Conservation (phyloP, 2,888 invertebrate species). For the Drosophila nr. fundita region DNA sequence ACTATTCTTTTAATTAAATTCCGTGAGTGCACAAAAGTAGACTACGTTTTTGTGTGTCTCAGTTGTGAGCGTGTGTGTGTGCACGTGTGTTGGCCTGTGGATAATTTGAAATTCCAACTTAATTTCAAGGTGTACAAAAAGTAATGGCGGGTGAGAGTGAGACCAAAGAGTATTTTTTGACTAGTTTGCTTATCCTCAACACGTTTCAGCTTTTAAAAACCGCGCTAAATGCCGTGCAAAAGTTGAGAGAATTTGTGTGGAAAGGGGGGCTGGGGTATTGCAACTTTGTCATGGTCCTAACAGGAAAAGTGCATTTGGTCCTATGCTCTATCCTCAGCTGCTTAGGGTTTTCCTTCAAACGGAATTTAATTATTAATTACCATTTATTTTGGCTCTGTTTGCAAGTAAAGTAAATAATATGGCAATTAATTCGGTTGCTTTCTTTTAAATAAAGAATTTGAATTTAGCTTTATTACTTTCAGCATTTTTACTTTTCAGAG, state of each 20-base stretch:
- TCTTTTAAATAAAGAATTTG: neutral
- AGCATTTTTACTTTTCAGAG: neutral
- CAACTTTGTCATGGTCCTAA: conserved; percentile 38
- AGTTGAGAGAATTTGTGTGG: conserved; percentile 1
- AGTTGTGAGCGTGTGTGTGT: conserved; percentile 2
- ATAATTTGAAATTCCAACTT: conserved; percentile 77
- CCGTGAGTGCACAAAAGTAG: conserved; percentile 61
- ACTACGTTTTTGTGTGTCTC: conserved; percentile 49
- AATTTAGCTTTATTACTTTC: neutral
- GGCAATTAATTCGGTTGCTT: neutral
- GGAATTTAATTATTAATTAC: conserved; percentile 62
- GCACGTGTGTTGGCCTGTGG: conserved; percentile 20
- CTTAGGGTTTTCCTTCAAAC: conserved; percentile 16
- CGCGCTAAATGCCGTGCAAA: conserved; percentile 44
- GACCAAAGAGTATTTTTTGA: conserved; percentile 20
- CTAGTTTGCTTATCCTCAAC: conserved; percentile 54
- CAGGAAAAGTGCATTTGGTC: conserved; percentile 43
- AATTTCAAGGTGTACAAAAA: conserved; percentile 58
- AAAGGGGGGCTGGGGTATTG: neutral
- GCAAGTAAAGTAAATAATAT: neutral
- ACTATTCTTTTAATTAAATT: conserved; percentile 80
- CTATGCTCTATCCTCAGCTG: conserved; percentile 2
- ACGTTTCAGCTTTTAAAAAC: conserved; percentile 79
- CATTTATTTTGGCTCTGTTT: conserved; percentile 50
- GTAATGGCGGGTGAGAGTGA: neutral